phyloP scores from a whole-genome alignment of 2,797 vertebrate genomes.

The Distichodus sexfasciatus region DNA sequence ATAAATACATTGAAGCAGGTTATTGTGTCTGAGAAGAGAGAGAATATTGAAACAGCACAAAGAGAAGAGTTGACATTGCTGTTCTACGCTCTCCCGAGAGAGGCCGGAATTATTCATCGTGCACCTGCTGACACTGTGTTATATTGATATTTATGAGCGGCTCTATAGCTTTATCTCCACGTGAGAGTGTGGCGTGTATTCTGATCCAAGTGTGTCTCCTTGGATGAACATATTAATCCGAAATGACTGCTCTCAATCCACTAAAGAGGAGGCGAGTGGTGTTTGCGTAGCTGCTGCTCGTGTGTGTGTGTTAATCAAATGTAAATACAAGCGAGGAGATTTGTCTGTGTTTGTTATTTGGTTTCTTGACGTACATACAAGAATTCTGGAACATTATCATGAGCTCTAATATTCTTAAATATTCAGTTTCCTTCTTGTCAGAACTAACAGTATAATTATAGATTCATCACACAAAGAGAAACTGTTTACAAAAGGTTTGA shows the following conservation, averaged over 20 bases:
- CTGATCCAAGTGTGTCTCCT: slow-evolving; percentile 28
- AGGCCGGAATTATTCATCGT: slow-evolving; percentile 17
- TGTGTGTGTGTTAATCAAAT: neutral
- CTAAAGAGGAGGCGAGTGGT: neutral
- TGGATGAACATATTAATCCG: neutral
- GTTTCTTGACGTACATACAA: no score
- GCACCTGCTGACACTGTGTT: slow-evolving; percentile 18
- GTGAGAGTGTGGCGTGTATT: slow-evolving; percentile 14
- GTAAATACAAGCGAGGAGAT: neutral
- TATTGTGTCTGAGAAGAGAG: neutral
- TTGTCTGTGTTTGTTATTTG: neutral
- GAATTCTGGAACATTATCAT: no score
- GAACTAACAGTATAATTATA: no score
- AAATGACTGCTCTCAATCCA: neutral
- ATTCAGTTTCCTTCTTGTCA: no score
- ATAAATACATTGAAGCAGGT: neutral
- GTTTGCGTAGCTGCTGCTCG: neutral
- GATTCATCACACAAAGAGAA: no score
- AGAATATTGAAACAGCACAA: slow-evolving; percentile 6
- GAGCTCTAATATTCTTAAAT: no score
- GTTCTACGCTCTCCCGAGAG: neutral
- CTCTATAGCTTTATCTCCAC: slow-evolving; percentile 19
- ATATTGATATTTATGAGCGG: slow-evolving; percentile 36
- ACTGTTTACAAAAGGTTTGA: no score
- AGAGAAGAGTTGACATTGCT: slow-evolving; percentile 9